Conservation (phyloP, 2,888 invertebrate species). For the Stenchaetothrips biformis region DNA sequence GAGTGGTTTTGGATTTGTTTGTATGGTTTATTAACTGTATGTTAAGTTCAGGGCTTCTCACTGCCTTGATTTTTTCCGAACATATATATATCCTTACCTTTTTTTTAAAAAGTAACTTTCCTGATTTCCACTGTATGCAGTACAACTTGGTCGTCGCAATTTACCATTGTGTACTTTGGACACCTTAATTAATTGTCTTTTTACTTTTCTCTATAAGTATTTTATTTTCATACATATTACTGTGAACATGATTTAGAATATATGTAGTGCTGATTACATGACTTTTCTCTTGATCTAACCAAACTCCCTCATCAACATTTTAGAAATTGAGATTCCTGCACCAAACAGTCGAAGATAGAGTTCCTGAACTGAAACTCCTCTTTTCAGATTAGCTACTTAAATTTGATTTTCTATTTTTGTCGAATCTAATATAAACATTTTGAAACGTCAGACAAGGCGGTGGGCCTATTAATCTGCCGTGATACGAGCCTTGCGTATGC, state of each 20-base stretch:
- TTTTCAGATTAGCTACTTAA: no score
- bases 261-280: background rate
- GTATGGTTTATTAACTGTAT: conserved; percentile 10
- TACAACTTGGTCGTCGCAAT: background rate
- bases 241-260: conserved; percentile 10
- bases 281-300: background rate
- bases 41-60: background rate
- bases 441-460: no score
- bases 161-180: background rate
- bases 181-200: background rate
- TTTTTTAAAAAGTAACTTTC: background rate
- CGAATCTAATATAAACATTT: no score
- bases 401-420: no score
- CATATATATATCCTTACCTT: background rate
- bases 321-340: no score
- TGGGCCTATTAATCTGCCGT: no score
- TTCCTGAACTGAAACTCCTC: no score
- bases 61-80: background rate
- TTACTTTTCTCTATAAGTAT: background rate
- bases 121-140: background rate
- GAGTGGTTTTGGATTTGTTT: conserved; percentile 8
- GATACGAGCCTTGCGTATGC: no score
- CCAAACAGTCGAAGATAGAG: no score
- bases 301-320: background rate
- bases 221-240: background rate